phyloP scores from a whole-genome alignment of 2,797 vertebrate genomes.

The Falco biarmicus region DNA sequence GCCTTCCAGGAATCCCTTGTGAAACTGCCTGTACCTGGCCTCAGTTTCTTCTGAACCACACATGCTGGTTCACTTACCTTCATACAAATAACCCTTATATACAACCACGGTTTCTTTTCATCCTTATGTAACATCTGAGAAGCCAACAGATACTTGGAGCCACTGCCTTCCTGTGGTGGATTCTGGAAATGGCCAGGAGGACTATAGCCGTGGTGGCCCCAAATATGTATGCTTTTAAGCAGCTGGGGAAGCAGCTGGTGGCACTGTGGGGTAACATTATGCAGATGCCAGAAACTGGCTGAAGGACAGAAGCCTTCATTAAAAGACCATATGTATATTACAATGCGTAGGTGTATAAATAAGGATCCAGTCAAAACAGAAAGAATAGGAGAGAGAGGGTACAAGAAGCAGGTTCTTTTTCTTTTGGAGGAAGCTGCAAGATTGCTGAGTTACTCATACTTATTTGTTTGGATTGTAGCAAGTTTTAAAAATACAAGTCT shows the following conservation, averaged over 20 bases:
- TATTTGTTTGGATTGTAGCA: background rate
- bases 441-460: background rate
- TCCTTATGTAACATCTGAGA: background rate
- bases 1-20: background rate
- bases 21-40: background rate
- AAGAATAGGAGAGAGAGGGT: background rate
- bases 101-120: background rate
- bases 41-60: background rate
- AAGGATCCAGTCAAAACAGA: background rate
- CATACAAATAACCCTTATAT: background rate
- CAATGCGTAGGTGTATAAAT: background rate
- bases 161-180: background rate
- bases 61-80: background rate
- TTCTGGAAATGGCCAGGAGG: background rate
- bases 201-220: background rate
- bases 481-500: background rate
- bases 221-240: background rate
- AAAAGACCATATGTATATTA: background rate
- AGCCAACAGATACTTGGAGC: background rate
- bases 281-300: background rate
- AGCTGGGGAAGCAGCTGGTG: slow-evolving; percentile 34
- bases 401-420: background rate
- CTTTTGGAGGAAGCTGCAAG: background rate
- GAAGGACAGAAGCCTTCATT: slow-evolving; percentile 15
- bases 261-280: background rate